Evolutionary conservation across 2,113 vertebrate genomes (phyloP), one percentile per base, ranked within the genome.

Genomic region (Paratilapia polleni): DNA sequence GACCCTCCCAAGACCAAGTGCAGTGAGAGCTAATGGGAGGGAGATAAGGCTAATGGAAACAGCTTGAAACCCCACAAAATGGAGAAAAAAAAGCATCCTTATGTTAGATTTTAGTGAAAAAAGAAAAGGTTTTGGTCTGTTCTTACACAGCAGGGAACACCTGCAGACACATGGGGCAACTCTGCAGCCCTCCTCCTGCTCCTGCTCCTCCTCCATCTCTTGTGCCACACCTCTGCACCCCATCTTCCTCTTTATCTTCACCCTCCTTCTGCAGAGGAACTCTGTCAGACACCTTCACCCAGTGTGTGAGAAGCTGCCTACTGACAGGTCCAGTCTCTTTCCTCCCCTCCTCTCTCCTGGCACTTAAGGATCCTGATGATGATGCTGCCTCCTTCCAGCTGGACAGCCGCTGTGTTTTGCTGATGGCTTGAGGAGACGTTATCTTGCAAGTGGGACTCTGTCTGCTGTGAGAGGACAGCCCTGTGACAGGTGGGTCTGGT

Each of bases 131-230:
- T 17, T 66, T 8, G 58, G 47, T 20, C 14, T 15, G 20, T 6
- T 80, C 90, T 97, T 92, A 99, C 98, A 78, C 93, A 5, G 80
- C 89, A 74, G 90, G 85, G 19, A 99, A 98, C 5, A 8, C 77
- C 10, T 87, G 63, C 80, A 96, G 94, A 60, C 97, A 99, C 96
- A 98, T 95, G 0, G 98, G 97, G 85, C 98, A 99, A 58, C 89
- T 95, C 54, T 92, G 94, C 63, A 98, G 91, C 14, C 36, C 0
- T 7, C 26, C 13, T 0, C 77, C 15, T 52, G 26, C 77, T 14
- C 77, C 89, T 1, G 54, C 24, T 8, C 28, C 0, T 6, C 24
- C 13, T 0, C 82, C 11, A 26, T n/a, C 87, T 87, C 41, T 38
- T 58, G 76, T 7, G 11, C 20, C 12, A 6, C 49, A 38, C 24